These are phyloP conservation scores for Formica exsecta DNA, from an alignment of 1,140 invertebrate species.

Conservation along the genomic window DNA sequence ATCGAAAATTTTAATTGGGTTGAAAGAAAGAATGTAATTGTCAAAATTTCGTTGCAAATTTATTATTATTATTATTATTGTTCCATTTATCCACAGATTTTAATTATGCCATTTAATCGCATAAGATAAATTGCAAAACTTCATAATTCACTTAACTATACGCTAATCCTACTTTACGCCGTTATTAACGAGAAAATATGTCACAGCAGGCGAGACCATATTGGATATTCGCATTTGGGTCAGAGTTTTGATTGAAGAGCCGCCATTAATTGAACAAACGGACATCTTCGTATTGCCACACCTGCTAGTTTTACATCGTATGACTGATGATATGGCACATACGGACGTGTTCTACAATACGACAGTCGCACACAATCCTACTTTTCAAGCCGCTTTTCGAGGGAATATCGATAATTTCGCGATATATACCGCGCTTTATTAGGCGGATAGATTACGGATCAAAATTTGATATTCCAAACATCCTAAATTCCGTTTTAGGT, in stretches of 20 bases:
- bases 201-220: constrained; percentile 5
- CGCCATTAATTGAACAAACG: constrained; percentile 52
- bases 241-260: constrained; percentile 58
- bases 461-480: constrained; percentile 21
- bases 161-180: constrained; percentile 5
- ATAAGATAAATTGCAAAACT: constrained; percentile 45
- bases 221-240: constrained; percentile 47
- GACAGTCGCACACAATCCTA: constrained; percentile 3
- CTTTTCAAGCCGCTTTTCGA: too few relatives aligned
- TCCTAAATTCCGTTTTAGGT: neutral
- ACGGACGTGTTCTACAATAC: constrained; percentile 6
- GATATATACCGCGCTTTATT: constrained; percentile 9
- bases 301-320: constrained; percentile 39
- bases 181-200: constrained; percentile 41
- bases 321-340: constrained; percentile 38
- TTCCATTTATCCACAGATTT: constrained; percentile 8
- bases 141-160: constrained; percentile 33
- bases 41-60: constrained; percentile 11
- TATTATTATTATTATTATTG: neutral
- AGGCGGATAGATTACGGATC: constrained; percentile 9
- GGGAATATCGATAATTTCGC: constrained; percentile 29
- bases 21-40: neutral
- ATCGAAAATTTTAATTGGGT: neutral
- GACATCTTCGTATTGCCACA: constrained; percentile 30
- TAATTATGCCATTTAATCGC: constrained; percentile 34